Base-by-base conservation (phyloP, 2,797 vertebrate genomes). In the Phalloptychus januarius region DNA sequence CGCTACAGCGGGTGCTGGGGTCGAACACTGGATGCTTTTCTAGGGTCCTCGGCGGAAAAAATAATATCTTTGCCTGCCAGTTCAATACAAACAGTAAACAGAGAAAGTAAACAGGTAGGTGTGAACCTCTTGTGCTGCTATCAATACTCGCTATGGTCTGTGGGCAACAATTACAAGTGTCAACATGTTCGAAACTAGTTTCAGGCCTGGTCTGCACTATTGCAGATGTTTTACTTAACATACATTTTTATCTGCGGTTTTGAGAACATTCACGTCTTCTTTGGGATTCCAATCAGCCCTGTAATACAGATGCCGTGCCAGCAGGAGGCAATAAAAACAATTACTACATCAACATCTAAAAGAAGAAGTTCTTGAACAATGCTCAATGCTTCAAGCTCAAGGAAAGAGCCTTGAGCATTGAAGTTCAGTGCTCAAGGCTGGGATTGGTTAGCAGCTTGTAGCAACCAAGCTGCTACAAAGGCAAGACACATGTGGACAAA, bases 51-150 rank as follows among this genome's bases (percentile, higher is more conserved):
- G 70, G 93, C 80, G 38, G 86, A 90, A 87, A 52, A 91, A 90
- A 91, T 87, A 86, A 91, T 90, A 90, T 92, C 88, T 92, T 94
- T 90, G 78, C 71, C 79, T 89, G 89, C 89, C 90, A 92, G 85
- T 91, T 88, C 82, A 92, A 94, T 85, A 88, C 87, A 92, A 94
- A 94, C 89, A 93, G 91, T 92, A 95, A 92, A 94, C 89, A 93
- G 84, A 84, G 78, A 91, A 89, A 87, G 87, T 88, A 92, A 93
- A 94, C 91, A 87, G 78, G 74, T 73, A 81, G 77, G 85, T 86
- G 85, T 89, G 88, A 92, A 91, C 90, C 89, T 91, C 87, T 91
- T 91, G 80, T 89, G 73, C 79, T 85, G 85, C 87, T 89, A 88
- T 87, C 87, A 87, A 86, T 88, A 87, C 81, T 83, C 8, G 71